phyloP scores from a whole-genome alignment of 1,140 invertebrate genomes.

The Maconellicoccus hirsutus region DNA sequence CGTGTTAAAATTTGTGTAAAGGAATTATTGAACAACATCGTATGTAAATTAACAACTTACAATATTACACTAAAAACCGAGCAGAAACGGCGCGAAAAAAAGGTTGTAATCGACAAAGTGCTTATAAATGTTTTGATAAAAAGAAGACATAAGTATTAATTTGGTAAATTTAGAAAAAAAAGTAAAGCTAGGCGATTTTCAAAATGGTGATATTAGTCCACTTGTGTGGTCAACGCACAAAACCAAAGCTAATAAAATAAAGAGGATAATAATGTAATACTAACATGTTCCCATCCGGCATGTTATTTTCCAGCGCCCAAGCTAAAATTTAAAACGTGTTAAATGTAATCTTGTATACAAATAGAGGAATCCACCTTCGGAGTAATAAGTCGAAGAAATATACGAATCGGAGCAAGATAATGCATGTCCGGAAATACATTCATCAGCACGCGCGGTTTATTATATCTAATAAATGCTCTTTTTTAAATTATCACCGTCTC shows the following conservation, averaged over 20 bases:
- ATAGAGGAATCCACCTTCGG: slow-evolving; percentile 3
- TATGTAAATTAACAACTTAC: slow-evolving; percentile 5
- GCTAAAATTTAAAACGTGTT: slow-evolving; percentile 22
- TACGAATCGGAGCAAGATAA: not conserved
- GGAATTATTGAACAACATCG: not conserved
- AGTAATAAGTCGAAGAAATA: slow-evolving; percentile 13
- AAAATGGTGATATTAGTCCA: not conserved
- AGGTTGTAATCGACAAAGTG: not conserved
- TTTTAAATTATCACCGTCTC: not conserved
- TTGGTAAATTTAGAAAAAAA: slow-evolving; percentile 19
- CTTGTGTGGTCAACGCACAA: slow-evolving; percentile 12
- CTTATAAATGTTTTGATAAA: slow-evolving; percentile 15
- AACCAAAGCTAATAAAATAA: slow-evolving; percentile 18
- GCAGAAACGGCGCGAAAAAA: slow-evolving; percentile 7
- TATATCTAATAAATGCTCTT: not conserved
- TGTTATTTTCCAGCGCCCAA: slow-evolving; percentile 12
- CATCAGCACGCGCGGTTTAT: slow-evolving; percentile 1
- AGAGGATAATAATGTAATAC: slow-evolving; percentile 22
- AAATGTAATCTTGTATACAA: slow-evolving; percentile 19
- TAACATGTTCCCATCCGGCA: slow-evolving; percentile 2
- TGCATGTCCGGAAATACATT: slow-evolving; percentile 8
- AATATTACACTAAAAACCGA: not conserved
- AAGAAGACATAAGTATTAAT: slow-evolving; percentile 10
- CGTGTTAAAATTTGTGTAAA: slow-evolving; percentile 4
- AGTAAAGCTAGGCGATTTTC: not conserved